Conservation (phyloP, 2,888 invertebrate genomes). For the Lithophane socia region DNA sequence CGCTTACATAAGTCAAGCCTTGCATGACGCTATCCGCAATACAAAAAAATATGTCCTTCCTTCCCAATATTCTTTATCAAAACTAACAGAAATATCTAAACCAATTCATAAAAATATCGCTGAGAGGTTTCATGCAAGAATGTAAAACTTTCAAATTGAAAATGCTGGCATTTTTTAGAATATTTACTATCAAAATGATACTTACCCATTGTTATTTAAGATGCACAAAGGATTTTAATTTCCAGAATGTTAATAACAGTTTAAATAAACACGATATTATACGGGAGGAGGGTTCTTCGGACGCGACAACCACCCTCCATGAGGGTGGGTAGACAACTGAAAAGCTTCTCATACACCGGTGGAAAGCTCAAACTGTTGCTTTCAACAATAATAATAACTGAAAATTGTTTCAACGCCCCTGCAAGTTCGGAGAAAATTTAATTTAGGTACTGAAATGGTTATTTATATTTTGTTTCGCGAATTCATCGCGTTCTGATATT, state of each 20-base stretch:
- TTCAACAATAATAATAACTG: background rate
- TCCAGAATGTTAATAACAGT: background rate
- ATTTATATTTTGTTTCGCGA: background rate
- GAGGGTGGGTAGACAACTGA: slow-evolving; percentile 68
- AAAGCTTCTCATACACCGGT: slow-evolving; percentile 2
- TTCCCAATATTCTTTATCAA: background rate
- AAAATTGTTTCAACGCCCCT: slow-evolving; percentile 18
- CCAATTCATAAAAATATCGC: slow-evolving; percentile 31
- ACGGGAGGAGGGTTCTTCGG: background rate
- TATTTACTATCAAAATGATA: background rate
- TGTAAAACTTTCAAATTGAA: background rate
- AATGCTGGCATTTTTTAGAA: background rate
- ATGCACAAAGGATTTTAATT: background rate
- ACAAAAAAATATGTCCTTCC: background rate
- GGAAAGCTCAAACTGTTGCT: slow-evolving; percentile 42
- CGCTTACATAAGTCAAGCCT: slow-evolving; percentile 27
- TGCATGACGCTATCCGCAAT: slow-evolving; percentile 6
- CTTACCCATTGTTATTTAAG: slow-evolving; percentile 45
- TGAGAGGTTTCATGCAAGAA: background rate
- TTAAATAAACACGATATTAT: slow-evolving; percentile 27
- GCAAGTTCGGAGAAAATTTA: background rate
- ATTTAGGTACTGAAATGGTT: background rate
- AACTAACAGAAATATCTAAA: slow-evolving; percentile 17
- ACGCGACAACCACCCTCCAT: slow-evolving; percentile 61
- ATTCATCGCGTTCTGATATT: background rate